Percentiles rank a stretch among this genome's conserved stretches.
These are phyloP conservation scores for Diachasma alloeum DNA, from an alignment of 1,140 invertebrate genomes.

Conservation along the genomic window DNA sequence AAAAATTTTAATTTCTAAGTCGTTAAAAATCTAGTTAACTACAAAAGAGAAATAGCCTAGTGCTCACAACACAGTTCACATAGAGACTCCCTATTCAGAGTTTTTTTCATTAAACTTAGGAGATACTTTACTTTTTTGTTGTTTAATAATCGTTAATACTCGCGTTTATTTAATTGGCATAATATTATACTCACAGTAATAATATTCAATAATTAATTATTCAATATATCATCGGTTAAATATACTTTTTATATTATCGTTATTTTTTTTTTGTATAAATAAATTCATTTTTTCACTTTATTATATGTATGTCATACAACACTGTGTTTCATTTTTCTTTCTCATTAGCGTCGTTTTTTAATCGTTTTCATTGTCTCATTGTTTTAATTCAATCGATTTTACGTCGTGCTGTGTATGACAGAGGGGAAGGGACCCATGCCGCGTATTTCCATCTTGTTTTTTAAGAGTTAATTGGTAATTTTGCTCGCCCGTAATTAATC, in stretches of 20 bases:
- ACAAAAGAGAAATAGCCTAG: slow-evolving; percentile 44
- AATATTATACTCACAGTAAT: slow-evolving; percentile 48
- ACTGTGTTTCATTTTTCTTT: slow-evolving; percentile 36
- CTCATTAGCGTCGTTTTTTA: slow-evolving; percentile 15
- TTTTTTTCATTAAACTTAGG: slow-evolving; percentile 22
- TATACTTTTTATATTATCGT: slow-evolving; percentile 55
- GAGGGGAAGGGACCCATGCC: not conserved
- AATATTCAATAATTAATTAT: slow-evolving; percentile 41
- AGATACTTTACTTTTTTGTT: slow-evolving; percentile 19
- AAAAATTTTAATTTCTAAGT: not conserved
- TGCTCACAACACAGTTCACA: slow-evolving; percentile 47
- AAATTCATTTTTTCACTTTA: slow-evolving; percentile 43
- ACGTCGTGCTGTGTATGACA: slow-evolving; percentile 15
- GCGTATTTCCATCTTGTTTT: slow-evolving; percentile 6
- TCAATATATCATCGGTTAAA: slow-evolving; percentile 50
- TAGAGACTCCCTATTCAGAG: slow-evolving; percentile 26
- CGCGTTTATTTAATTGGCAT: slow-evolving; percentile 49
- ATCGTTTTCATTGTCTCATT: not conserved
- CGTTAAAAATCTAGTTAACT: slow-evolving; percentile 42
- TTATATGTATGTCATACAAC: slow-evolving; percentile 42
- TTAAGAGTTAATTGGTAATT: not conserved
- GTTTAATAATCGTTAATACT: slow-evolving; percentile 42
- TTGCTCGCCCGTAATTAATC: not conserved
- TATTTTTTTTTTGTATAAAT: slow-evolving; percentile 44
- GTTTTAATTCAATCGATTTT: slow-evolving; percentile 2